phyloP scores from a whole-genome alignment of 2,888 invertebrate species.

The Heteromurus nitidus region DNA sequence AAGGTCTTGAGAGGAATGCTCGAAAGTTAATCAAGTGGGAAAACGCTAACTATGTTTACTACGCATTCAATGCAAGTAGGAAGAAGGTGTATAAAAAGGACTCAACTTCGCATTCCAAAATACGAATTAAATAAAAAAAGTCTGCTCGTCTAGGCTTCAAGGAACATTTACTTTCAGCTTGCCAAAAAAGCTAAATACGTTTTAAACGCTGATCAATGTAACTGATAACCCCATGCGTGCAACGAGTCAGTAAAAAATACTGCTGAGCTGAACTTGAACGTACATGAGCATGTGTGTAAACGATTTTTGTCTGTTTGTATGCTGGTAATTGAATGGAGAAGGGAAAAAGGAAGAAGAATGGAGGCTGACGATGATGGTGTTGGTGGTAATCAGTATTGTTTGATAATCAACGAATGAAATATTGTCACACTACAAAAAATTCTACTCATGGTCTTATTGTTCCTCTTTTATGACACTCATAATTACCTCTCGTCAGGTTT shows the following conservation, averaged over 20 bases:
- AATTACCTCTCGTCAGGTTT: neutral
- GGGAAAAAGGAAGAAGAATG: too few relatives aligned
- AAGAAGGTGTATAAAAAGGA: too few relatives aligned
- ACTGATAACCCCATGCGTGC: conserved; percentile 62
- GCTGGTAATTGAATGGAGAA: neutral
- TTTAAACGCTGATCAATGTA: conserved; percentile 44
- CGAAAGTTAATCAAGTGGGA: conserved; percentile 32
- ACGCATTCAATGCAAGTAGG: neutral
- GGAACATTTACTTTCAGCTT: conserved; percentile 7
- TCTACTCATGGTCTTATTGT: neutral
- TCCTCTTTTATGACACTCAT: neutral
- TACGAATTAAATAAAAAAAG: neutral
- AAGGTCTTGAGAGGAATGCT: conserved; percentile 18
- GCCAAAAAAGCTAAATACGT: conserved; percentile 36
- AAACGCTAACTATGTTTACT: conserved; percentile 23
- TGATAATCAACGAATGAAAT: conserved; percentile 44
- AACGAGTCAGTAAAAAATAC: conserved; percentile 39
- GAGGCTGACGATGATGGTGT: conserved; percentile 36
- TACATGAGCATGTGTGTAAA: conserved; percentile 21
- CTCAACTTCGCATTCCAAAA: too few relatives aligned
- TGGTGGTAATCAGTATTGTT: conserved; percentile 51
- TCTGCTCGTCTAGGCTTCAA: neutral
- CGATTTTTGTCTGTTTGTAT: neutral
- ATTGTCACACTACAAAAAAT: conserved; percentile 13
- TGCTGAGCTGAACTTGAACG: too few relatives aligned